Evolutionary conservation across 2,113 vertebrate species (phyloP), one percentile per base, ranked within the genome.

Genomic region (Pipra filicauda): DNA sequence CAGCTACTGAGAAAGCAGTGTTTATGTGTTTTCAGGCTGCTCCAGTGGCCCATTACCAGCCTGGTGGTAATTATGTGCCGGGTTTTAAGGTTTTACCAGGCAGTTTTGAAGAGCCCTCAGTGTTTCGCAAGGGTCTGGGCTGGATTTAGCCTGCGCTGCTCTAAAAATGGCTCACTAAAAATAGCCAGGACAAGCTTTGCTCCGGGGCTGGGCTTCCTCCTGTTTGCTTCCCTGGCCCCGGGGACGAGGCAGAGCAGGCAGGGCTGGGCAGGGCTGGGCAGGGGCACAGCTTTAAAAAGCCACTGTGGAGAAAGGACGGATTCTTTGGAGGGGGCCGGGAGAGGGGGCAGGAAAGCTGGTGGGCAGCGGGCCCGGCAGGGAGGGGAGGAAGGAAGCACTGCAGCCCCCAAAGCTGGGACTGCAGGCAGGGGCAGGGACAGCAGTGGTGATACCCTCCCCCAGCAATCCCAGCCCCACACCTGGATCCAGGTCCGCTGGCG

Each of bases 401-500:
- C 5, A 8, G 33, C 4, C 30, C 35, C 66, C 43, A 5, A 12
- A 11, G 37, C 28, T 31, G 75, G 67, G 26, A 3, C 0, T 27
- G 64, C 11, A 14, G 72, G 72, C 55, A 35, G 44, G 21, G 57
- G 44, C 12, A 35, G 44, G 4, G 37, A 52, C 81, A 48, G 73
- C 61, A 2, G 2, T 1, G 24, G 20, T 17, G 41, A 11, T 17
- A 15, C 24, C 14, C 24, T 33, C 35, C n/a, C 14, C 49, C 28
- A 2, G 8, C 86, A 73, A 8, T 39, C 79, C 76, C 86, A n/a
- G 57, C 39, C 24, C 65, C 97, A 73, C 79, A 99, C 99, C 99
- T 99, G 98, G 93, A 98, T 99, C 99, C 99, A 99, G 80, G 97
- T 98, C 62, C 98, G 97, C 96, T 99, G 99, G 30, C 98, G 98